phyloP scores from a whole-genome alignment of 2,113 vertebrate species.

The Turnix velox region DNA sequence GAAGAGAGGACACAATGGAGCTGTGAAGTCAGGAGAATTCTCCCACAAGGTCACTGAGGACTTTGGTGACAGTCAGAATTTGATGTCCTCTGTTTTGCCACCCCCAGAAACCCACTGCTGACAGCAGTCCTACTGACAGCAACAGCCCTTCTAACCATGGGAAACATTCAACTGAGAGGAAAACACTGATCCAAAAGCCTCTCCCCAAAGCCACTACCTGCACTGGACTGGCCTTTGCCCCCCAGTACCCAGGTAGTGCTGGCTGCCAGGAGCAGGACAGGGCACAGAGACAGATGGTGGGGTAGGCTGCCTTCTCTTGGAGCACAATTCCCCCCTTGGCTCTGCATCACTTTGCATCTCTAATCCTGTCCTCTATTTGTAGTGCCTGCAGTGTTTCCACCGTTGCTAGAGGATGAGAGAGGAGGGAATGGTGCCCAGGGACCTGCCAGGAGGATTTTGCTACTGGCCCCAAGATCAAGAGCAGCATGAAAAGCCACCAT shows the following conservation, averaged over 20 bases:
- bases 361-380: not conserved
- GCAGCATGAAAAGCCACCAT: constrained; percentile 18
- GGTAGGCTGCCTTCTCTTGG: not conserved
- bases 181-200: not conserved
- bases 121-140: fast-evolving
- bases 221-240: fast-evolving
- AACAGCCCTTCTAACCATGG: not conserved
- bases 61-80: not conserved
- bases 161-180: not conserved
- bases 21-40: not conserved
- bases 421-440: not conserved
- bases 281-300: fast-evolving
- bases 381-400: not conserved
- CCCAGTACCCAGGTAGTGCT: not conserved
- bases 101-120: not conserved
- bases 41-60: not conserved
- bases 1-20: not conserved
- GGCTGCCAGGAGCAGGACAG: fast-evolving
- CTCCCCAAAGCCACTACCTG: fast-evolving
- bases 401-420: not conserved
- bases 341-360: not conserved
- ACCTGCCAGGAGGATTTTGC: not conserved
- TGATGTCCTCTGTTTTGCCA: fast-evolving
- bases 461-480: constrained; percentile 28
- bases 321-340: not conserved